Evolutionary conservation across 2,888 invertebrate genomes (phyloP), one percentile per base, ranked within the genome.

Genomic region (Drosophila niveifrons): DNA sequence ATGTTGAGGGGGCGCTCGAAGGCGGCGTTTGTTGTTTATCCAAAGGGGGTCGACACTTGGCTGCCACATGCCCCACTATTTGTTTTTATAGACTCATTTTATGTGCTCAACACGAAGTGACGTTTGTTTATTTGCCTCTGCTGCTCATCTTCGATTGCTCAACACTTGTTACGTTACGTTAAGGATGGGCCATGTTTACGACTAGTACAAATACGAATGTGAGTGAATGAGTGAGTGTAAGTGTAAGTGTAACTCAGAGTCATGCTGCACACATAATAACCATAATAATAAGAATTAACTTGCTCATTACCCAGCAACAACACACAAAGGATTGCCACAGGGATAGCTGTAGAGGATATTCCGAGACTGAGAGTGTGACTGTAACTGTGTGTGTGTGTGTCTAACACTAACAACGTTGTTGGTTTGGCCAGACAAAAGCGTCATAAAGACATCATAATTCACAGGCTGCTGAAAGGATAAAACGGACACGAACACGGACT

Each of bases 361-460:
- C 11, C 28, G 28, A 52, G 31, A 50, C 10, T 34, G 7, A 3
- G 68, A 47, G 43, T 63, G 29, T 36, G 28, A 62, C 50, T 29
- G 55, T 36, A 36, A 36, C 36, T 36, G 36, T n/a, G 23, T 6
- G 36, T 36, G 36, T n/a, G 23, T 6, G 36, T 3, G 36, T 36
- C 36, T 36, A 36, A 36, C 36, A 36, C 36, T 36, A 23, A 23
- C 23, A 23, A 23, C 23, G 6, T n/a, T n/a, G 36, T n/a, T 36
- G 34, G 18, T 57, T 31, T 31, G 72, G 53, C 34, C 61, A 74
- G 65, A 78, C 81, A 82, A 80, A 73, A 68, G 80, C 82, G 79
- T 89, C 90, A 90, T 90, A 90, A 90, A 87, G 89, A 78, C 89
- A 89, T 88, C 88, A 90, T 90, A 88, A 83, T 67, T 88, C 82